Percentiles rank a stretch among this genome's conserved stretches.
phyloP scores from a whole-genome alignment of 2,888 invertebrate species.

The Saturnia japonica region DNA sequence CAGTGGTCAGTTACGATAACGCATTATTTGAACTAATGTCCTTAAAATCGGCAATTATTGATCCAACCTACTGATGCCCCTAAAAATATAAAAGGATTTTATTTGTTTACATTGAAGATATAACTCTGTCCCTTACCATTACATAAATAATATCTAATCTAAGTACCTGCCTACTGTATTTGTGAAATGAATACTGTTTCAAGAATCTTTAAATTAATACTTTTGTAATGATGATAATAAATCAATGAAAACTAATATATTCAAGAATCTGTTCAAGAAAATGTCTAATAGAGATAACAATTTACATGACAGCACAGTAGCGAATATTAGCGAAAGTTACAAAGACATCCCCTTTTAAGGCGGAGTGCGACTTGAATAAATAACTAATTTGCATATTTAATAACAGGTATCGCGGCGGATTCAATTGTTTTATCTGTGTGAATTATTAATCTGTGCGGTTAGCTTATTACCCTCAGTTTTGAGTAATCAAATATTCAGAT shows the following conservation, averaged over 20 bases:
- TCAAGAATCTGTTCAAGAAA: background rate
- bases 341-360: conserved; percentile 52
- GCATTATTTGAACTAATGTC: no score
- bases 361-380: conserved; percentile 68
- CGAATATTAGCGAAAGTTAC: conserved; percentile 43
- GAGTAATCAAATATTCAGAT: conserved; percentile 71
- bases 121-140: no score
- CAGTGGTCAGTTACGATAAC: no score
- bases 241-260: background rate
- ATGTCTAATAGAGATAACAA: conserved; percentile 22
- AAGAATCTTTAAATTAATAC: background rate
- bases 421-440: conserved; percentile 68
- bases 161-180: background rate
- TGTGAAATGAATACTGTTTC: background rate
- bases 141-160: no score
- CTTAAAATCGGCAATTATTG: no score
- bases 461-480: conserved; percentile 63
- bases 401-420: conserved; percentile 72
- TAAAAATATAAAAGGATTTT: no score
- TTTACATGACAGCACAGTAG: conserved; percentile 41
- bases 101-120: no score
- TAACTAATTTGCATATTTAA: conserved; percentile 79
- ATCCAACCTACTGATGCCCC: no score
- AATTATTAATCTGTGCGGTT: conserved; percentile 68
- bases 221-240: background rate